Evolutionary conservation across 2,113 vertebrate species (phyloP), one percentile per base, ranked within the genome.

Genomic region (Hypanus sabinus): DNA sequence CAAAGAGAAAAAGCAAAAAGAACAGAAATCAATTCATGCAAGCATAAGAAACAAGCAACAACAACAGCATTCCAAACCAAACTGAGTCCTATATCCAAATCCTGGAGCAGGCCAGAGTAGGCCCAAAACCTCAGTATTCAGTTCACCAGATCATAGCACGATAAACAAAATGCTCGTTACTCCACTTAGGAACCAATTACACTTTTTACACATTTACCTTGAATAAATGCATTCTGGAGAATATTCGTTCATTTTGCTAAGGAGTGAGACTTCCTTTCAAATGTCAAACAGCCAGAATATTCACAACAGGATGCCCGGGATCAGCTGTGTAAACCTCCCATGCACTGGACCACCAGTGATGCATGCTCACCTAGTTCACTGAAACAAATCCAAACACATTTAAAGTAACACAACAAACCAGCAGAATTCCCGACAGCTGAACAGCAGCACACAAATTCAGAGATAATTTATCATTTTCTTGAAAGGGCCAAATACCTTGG

Each of bases 261-360:
- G 80, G 22, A 83, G 22, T 55, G 22, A 1, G 80, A 83, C 46
- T 83, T 55, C 38, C 24, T 57, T 83, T 83, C 46, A 83, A 55
- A 83, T 55, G 38, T 24, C 38, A 55, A 27, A 27, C 38, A 55
- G 46, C 4, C 2, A 46, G 38, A 83, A 83, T 57, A 55, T 83
- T 83, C 46, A 55, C 80, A 55, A 57, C 24, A 46, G 77, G 77
- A n/a, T 79, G 14, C 11, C 11, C 12, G 77, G 33, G 14, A 36
- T 79, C 77, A 36, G 77, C 77, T 79, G 77, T 79, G 77, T 79
- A 79, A 77, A 38, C 33, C 77, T 14, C 12, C 36, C n/a, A 36
- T 79, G 77, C n/a, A 79, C n/a, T 79, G 33, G n/a, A 79, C 77
- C 77, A 79, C n/a, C 77, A 79, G 77, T 36, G 77, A 16, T 79